Evolutionary conservation across 2,888 invertebrate species (phyloP).

Genomic region (Callinectes sapidus): DNA sequence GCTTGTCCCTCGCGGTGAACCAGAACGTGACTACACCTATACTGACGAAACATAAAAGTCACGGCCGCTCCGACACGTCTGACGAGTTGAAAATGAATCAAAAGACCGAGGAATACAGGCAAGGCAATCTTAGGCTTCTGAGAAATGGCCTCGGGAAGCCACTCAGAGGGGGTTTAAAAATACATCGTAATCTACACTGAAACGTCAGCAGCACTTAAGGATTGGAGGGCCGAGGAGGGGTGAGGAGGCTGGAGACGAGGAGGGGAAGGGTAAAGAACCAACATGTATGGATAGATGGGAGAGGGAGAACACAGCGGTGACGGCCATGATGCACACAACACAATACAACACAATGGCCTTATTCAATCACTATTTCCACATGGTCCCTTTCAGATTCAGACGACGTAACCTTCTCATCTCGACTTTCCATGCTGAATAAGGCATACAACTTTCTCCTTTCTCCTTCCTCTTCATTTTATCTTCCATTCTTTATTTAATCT

Average conservation of each 20-base stretch:
- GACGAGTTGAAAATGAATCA: not conserved
- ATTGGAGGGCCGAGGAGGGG: not conserved
- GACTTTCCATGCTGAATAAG: too few species aligned
- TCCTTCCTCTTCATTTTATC: too few species aligned
- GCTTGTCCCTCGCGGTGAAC: not conserved
- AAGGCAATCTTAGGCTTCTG: not conserved
- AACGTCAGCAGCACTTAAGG: slow-evolving; percentile 17
- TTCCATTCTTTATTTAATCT: not conserved
- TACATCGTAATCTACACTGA: slow-evolving; percentile 19
- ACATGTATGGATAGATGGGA: too few species aligned
- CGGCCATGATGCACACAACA: not conserved
- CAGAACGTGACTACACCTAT: slow-evolving; percentile 1
- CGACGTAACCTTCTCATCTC: too few species aligned
- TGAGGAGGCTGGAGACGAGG: not conserved
- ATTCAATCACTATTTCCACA: not conserved
- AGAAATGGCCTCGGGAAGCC: not conserved
- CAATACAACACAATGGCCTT: not conserved
- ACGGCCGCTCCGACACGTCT: not conserved
- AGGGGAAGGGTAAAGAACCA: not conserved
- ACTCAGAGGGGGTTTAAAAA: not conserved
- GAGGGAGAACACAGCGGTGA: not conserved
- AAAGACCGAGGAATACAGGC: not conserved
- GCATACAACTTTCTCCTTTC: too few species aligned
- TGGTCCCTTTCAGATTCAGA: not conserved
- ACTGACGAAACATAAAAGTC: not conserved